A percentile compares a stretch with the other conserved stretches of the same genome.
These are phyloP conservation scores for Diceros bicornis DNA, from an alignment of 2,797 vertebrate species.

Conservation along the genomic window DNA sequence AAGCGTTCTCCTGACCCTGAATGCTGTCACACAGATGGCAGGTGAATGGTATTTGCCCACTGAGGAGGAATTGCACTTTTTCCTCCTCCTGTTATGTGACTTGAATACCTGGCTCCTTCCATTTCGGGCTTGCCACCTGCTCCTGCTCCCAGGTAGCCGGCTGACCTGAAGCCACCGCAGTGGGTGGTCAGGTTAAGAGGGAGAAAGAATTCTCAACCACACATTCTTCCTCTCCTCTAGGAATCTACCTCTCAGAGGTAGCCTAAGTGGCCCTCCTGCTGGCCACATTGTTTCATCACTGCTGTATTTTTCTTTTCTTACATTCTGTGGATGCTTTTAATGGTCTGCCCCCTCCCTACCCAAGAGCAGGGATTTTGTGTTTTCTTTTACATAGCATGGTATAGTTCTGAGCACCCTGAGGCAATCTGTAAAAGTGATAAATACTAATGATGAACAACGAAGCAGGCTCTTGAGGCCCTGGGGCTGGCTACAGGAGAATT, in stretches of 20 bases:
- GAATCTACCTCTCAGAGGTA: neutral
- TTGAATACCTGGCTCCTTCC: conserved; percentile 15
- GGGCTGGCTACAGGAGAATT: conserved; percentile 49
- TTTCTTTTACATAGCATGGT: conserved; percentile 42
- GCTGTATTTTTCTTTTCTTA: neutral
- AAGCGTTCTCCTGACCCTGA: neutral
- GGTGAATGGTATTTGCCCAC: neutral
- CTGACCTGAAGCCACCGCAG: neutral
- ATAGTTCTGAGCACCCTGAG: conserved; percentile 27
- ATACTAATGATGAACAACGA: conserved; percentile 29
- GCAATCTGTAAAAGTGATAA: conserved; percentile 70
- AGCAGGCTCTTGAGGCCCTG: neutral
- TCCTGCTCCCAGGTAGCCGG: neutral
- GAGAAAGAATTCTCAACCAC: neutral
- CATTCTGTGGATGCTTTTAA: conserved; percentile 43
- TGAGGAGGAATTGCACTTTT: neutral
- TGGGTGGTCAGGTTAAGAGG: neutral
- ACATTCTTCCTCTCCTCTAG: neutral
- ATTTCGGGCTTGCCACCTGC: neutral
- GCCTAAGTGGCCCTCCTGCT: neutral
- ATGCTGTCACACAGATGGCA: neutral
- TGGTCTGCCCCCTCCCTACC: neutral
- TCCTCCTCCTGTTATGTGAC: neutral
- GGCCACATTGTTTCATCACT: neutral
- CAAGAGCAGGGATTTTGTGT: conserved; percentile 5